phyloP scores from a whole-genome alignment of 2,888 invertebrate species.

The Nomada fabriciana region DNA sequence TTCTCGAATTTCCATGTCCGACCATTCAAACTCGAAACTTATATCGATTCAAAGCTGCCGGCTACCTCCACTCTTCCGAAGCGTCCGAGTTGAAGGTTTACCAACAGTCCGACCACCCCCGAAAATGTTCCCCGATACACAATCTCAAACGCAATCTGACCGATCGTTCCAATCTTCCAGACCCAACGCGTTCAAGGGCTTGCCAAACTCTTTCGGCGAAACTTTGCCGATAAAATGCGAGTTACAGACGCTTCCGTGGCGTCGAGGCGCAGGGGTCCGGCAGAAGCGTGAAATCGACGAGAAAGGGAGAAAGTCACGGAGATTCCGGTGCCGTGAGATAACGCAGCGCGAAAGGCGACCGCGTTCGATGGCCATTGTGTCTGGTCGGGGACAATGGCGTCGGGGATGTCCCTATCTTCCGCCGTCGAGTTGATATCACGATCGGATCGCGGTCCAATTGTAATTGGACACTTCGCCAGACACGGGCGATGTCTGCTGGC shows the following conservation, averaged over 20 bases:
- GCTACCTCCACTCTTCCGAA: too few relatives aligned
- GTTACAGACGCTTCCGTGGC: not conserved
- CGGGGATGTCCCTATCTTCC: conserved; percentile 63
- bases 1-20: not conserved
- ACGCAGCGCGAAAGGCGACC: conserved; percentile 57
- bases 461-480: conserved; percentile 66
- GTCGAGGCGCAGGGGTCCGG: not conserved
- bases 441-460: conserved; percentile 71
- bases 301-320: conserved; percentile 38
- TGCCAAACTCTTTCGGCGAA: not conserved
- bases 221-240: not conserved
- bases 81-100: too few relatives aligned
- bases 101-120: too few relatives aligned
- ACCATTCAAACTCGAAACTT: not conserved
- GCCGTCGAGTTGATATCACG: conserved; percentile 67
- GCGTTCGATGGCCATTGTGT: conserved; percentile 50
- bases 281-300: conserved; percentile 13
- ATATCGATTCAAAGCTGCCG: too few relatives aligned
- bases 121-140: too few relatives aligned
- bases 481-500: conserved; percentile 20
- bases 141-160: not conserved
- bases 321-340: conserved; percentile 53
- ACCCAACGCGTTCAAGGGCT: not conserved
- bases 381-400: conserved; percentile 62
- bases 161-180: not conserved